Evolutionary conservation across 1,140 invertebrate genomes (phyloP).

Genomic region (Drosophila pseudoananassae): DNA sequence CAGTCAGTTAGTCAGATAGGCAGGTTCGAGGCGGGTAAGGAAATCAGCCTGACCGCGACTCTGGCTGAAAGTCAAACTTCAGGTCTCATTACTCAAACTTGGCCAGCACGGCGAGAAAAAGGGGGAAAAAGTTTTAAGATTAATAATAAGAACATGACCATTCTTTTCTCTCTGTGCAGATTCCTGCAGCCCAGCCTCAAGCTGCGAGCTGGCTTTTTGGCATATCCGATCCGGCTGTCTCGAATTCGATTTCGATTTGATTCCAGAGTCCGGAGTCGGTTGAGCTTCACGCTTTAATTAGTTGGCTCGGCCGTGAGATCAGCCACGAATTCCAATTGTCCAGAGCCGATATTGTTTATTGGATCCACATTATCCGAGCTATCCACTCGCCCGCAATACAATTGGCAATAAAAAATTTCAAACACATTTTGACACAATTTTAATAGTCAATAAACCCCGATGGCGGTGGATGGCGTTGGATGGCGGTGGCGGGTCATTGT

Average conservation of each 20-base stretch:
- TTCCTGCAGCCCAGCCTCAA: constrained; percentile 5
- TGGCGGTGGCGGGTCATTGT: constrained; percentile 48
- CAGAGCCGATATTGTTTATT: constrained; percentile 64
- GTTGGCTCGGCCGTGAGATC: constrained; percentile 4
- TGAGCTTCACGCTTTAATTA: constrained; percentile 64
- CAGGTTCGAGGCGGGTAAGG: constrained; percentile 39
- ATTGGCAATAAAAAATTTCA: constrained; percentile 79
- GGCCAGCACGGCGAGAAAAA: not conserved
- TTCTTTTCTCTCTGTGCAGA: constrained; percentile 1
- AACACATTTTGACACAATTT: constrained; percentile 83
- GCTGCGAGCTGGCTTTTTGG: constrained; percentile 9
- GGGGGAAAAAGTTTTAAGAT: no score
- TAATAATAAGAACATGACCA: no score
- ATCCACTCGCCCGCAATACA: no score
- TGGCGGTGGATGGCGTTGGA: constrained; percentile 10
- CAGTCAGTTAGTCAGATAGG: constrained; percentile 38
- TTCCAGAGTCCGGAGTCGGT: constrained; percentile 39
- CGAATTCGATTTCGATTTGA: constrained; percentile 71
- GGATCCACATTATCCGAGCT: constrained; percentile 56
- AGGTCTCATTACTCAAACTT: constrained; percentile 72
- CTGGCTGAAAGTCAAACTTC: constrained; percentile 19
- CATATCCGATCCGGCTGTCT: constrained; percentile 74
- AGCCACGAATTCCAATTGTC: constrained; percentile 45
- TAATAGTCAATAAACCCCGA: constrained; percentile 73
- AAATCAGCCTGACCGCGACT: not conserved